Conservation (phyloP, 2,113 vertebrate species). For the Leucopternis melanops region DNA sequence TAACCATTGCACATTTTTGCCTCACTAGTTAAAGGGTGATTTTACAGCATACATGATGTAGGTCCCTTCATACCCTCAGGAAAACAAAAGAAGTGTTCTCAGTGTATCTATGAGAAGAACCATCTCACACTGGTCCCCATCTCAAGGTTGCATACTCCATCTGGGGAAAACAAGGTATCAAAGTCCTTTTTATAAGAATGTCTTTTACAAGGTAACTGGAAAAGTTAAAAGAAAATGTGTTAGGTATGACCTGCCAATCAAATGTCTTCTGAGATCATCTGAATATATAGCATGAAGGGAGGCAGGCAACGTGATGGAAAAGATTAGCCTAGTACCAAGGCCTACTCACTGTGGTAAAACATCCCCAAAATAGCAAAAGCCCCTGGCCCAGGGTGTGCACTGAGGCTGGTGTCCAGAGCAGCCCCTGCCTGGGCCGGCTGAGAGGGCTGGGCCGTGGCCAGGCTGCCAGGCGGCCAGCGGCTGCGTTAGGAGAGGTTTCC, state of each 20-base stretch:
- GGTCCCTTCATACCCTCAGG: not conserved
- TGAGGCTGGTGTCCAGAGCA: not conserved
- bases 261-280: not conserved
- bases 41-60: not conserved
- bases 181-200: not conserved
- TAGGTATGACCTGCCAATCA: not conserved
- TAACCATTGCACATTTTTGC: not conserved
- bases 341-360: not conserved
- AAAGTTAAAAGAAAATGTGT: not conserved
- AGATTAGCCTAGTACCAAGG: not conserved
- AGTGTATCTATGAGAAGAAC: not conserved
- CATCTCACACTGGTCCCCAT: not conserved
- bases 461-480: not conserved
- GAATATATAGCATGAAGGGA: not conserved
- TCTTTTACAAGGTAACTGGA: not conserved
- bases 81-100: not conserved
- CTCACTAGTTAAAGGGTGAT: not conserved
- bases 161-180: not conserved
- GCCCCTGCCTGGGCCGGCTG: not conserved
- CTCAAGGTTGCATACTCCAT: not conserved
- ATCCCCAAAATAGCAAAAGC: not conserved
- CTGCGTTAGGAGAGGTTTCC: not conserved
- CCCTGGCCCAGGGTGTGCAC: not conserved
- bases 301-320: not conserved
- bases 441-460: not conserved